phyloP scores from a whole-genome alignment of 2,888 invertebrate species.

The Allolobophora icterica region DNA sequence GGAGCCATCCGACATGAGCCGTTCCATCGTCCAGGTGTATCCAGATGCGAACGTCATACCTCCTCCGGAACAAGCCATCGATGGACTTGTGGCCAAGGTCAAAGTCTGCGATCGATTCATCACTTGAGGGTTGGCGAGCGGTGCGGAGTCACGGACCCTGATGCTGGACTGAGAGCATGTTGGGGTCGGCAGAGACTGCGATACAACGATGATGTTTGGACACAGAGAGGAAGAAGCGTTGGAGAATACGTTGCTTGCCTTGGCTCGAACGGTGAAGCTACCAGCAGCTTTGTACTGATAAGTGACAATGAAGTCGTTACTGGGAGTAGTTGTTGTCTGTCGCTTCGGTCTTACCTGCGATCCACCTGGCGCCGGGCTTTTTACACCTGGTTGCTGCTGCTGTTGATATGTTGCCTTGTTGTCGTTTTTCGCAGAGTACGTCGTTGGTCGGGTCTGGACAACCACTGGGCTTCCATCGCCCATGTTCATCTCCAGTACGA shows the following conservation, averaged over 20 bases:
- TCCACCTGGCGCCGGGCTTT: background rate
- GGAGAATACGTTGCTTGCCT: slow-evolving; percentile 55
- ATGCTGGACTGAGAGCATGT: slow-evolving; percentile 36
- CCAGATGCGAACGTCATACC: slow-evolving; percentile 26
- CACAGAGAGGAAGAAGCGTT: slow-evolving; percentile 53
- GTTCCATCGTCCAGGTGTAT: slow-evolving; percentile 41
- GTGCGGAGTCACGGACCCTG: slow-evolving; percentile 28
- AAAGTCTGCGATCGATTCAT: slow-evolving; percentile 39
- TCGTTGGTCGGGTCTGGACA: slow-evolving; percentile 25
- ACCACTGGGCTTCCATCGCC: slow-evolving; percentile 45
- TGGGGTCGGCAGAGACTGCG: background rate
- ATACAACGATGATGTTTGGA: slow-evolving; percentile 54
- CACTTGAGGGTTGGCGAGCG: slow-evolving; percentile 35
- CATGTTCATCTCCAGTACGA: slow-evolving; percentile 42
- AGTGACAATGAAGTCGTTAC: slow-evolving; percentile 34
- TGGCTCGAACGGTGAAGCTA: slow-evolving; percentile 52
- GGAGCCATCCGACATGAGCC: slow-evolving; percentile 38
- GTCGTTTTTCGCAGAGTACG: slow-evolving; percentile 22
- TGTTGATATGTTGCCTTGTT: slow-evolving; percentile 20
- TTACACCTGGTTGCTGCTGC: background rate
- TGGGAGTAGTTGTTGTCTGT: background rate
- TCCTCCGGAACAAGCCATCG: slow-evolving; percentile 33
- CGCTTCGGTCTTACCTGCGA: background rate
- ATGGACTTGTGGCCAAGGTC: slow-evolving; percentile 13
- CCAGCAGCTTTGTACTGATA: slow-evolving; percentile 49